Base-by-base conservation (phyloP, 2,113 vertebrate species). In the Leptosomus discolor region DNA sequence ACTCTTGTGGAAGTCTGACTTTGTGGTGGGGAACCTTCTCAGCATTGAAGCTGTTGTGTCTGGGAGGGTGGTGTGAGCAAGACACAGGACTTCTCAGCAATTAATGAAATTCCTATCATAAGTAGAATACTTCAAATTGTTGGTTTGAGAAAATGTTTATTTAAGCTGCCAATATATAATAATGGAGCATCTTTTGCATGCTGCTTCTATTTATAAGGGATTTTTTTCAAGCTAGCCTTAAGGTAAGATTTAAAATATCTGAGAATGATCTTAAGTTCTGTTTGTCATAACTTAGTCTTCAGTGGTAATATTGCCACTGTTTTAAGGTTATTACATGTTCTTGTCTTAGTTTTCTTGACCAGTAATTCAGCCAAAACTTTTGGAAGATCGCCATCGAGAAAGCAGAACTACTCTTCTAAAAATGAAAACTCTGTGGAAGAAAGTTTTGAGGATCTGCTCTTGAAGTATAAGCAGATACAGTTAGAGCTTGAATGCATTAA, bases 381-480 rank as follows among this genome's bases (percentile, higher is more conserved):
- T 51, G 98, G 98, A 61, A 98, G 99, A 82, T 98, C 96, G 21
- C 98, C 97, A 76, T 95, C 95, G 48, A 98, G 99, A 93, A 99
- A 99, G 95, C 96, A 96, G 16, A 94, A 78, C 69, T 98, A 99
- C 70, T 94, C 97, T 58, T 96, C 98, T 92, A 99, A 99, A 98
- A 95, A 94, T 54, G 99, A 99, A 67, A 98, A 93, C 88, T 98
- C 97, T 60, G 96, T 98, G 57, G 99, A 99, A 69, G 99, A 99
- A 98, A 99, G 99, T 95, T 99, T 99, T 91, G 99, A 99, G 97
- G 99, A 99, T 94, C 97, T 99, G 58, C 98, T 99, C 74, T 97
- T 98, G 96, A 99, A 99, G 93, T 99, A 99, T 93, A 99, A 99
- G 86, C 99, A 99, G 97, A 99, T 99, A 94, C 99, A 99, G 32